Percentiles rank a stretch among this genome's conserved stretches.
Conservation (phyloP, 2,797 vertebrate species). For the Capromys pilorides region DNA sequence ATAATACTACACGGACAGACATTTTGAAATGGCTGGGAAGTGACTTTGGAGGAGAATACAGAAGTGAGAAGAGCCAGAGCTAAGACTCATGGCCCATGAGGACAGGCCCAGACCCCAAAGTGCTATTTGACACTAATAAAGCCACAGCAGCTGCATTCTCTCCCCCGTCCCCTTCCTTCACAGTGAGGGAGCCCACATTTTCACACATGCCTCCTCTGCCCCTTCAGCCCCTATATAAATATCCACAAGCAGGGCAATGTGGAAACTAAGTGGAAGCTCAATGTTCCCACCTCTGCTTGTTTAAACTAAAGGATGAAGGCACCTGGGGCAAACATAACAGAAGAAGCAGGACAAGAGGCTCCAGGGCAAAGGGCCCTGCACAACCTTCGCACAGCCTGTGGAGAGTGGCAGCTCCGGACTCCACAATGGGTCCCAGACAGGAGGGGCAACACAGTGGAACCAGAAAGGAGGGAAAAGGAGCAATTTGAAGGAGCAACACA, state of each 20-base stretch:
- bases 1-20: not conserved
- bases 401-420: slow-evolving; percentile 37
- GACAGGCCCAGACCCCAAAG: slow-evolving; percentile 12
- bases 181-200: not conserved
- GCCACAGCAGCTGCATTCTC: slow-evolving; percentile 4
- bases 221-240: slow-evolving; percentile 61
- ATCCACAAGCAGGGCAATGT: slow-evolving; percentile 20
- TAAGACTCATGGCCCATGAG: slow-evolving; percentile 50
- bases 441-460: not conserved
- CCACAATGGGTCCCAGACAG: not conserved
- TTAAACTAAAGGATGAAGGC: slow-evolving; percentile 77
- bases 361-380: slow-evolving; percentile 49
- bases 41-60: slow-evolving; percentile 9
- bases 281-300: slow-evolving; percentile 57
- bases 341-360: slow-evolving; percentile 60
- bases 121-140: slow-evolving; percentile 23
- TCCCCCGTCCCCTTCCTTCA: slow-evolving; percentile 5
- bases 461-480: not conserved
- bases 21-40: not conserved
- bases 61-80: slow-evolving; percentile 15
- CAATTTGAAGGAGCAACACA: not conserved
- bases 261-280: slow-evolving; percentile 59
- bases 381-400: slow-evolving; percentile 21
- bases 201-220: slow-evolving; percentile 1
- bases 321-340: slow-evolving; percentile 74